Evolutionary conservation across 2,113 vertebrate species (phyloP).

Genomic region (Bostrychus sinensis): DNA sequence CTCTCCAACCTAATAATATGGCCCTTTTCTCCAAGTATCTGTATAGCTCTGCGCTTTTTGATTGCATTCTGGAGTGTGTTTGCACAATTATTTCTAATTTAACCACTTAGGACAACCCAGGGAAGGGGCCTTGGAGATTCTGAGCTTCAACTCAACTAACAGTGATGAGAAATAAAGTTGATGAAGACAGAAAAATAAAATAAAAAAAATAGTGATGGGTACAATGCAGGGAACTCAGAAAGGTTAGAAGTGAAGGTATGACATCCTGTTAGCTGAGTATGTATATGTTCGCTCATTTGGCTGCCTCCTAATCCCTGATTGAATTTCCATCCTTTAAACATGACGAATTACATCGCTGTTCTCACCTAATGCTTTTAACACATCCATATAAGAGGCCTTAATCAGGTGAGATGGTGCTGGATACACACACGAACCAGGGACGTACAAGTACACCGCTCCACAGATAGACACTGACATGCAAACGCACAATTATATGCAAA

Average conservation of each 20-base stretch:
- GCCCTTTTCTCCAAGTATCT: conserved; percentile 39
- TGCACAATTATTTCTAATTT: conserved; percentile 72
- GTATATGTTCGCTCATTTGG: conserved; percentile 61
- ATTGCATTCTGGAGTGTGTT: conserved; percentile 59
- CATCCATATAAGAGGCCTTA: conserved; percentile 99
- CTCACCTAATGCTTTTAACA: conserved; percentile 99
- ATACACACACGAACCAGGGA: conserved; percentile 27
- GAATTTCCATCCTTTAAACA: conserved; percentile 98
- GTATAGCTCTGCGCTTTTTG: conserved; percentile 51
- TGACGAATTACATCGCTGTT: conserved; percentile 99
- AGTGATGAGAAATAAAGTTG: conserved; percentile 13
- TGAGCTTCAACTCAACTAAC: neutral
- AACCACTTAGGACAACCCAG: conserved; percentile 53
- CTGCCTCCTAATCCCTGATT: conserved; percentile 80
- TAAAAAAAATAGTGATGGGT: conserved; percentile 4
- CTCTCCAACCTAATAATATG: conserved; percentile 62
- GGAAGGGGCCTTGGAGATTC: conserved; percentile 2
- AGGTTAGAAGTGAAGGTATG: conserved; percentile 19
- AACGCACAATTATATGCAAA: conserved; percentile 38
- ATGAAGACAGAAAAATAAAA: conserved; percentile 4
- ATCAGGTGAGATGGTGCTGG: conserved; percentile 90
- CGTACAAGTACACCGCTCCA: conserved; percentile 3
- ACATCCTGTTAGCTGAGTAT: conserved; percentile 43
- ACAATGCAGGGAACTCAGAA: conserved; percentile 1
- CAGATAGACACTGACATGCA: conserved; percentile 58